These are phyloP conservation scores for Brachypteracias leptosomus DNA, from an alignment of 2,113 vertebrate species.

Conservation along the genomic window DNA sequence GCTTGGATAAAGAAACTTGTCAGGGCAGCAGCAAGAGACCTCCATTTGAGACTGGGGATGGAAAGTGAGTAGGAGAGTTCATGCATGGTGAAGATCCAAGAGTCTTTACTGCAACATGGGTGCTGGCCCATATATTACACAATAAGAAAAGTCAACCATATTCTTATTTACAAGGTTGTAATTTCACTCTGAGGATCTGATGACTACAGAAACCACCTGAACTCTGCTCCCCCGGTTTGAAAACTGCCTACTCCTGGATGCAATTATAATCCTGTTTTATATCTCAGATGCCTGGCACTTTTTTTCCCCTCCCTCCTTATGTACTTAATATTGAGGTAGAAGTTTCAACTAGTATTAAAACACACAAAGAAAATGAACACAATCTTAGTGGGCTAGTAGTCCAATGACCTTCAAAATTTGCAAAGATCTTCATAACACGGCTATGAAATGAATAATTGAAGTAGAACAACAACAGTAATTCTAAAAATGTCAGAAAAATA, in stretches of 20 bases:
- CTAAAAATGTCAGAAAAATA: neutral
- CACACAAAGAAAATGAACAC: neutral
- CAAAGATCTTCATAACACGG: neutral
- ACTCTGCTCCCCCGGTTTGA: neutral
- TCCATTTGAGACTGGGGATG: neutral
- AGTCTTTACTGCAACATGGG: neutral
- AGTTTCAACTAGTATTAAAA: constrained; percentile 16
- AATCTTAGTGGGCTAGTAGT: neutral
- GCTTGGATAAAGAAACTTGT: neutral
- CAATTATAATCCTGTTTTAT: neutral
- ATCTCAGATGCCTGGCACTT: neutral
- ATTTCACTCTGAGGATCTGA: neutral
- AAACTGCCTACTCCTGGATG: neutral
- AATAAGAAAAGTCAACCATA: neutral
- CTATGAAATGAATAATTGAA: neutral
- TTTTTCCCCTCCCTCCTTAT: neutral
- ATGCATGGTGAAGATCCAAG: neutral
- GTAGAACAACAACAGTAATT: neutral
- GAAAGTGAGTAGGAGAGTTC: rapidly evolving
- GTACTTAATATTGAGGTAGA: constrained; percentile 33
- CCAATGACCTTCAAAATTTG: neutral
- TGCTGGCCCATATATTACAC: neutral
- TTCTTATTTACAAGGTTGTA: neutral
- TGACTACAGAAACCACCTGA: neutral
- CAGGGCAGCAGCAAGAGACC: neutral